A percentile compares a stretch with the other conserved stretches of the same genome.
Conservation (phyloP, 2,113 vertebrate species). For the Gymnarchus niloticus region DNA sequence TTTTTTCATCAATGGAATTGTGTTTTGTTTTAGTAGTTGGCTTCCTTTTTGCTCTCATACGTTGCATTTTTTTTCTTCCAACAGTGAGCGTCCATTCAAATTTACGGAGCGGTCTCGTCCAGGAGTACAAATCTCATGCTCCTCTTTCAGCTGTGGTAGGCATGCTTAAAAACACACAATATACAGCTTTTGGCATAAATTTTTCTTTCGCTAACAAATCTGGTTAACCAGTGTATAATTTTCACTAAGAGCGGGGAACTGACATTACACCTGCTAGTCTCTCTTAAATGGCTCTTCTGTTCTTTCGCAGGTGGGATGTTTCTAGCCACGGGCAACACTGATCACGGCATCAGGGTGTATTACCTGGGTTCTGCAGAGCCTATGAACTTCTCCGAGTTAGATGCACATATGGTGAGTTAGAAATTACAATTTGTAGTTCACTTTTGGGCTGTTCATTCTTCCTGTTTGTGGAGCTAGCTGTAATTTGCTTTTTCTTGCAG, state of each 20-base stretch:
- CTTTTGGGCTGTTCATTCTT: neutral
- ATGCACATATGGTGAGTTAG: constrained; percentile 80
- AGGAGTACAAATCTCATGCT: constrained; percentile 92
- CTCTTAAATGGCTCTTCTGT: constrained; percentile 18
- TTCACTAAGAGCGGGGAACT: neutral
- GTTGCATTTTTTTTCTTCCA: neutral
- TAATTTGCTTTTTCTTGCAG: constrained; percentile 52
- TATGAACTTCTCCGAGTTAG: constrained; percentile 89
- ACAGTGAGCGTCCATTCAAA: constrained; percentile 87
- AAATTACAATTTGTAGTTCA: neutral
- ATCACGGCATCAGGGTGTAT: constrained; percentile 93
- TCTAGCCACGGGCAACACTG: constrained; percentile 90
- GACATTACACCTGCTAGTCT: neutral
- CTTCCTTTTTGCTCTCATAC: neutral
- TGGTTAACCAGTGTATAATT: neutral
- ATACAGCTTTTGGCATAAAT: neutral
- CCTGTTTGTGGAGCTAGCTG: neutral
- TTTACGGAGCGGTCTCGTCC: constrained; percentile 93
- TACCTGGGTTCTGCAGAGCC: constrained; percentile 86
- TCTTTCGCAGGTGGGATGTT: constrained; percentile 86
- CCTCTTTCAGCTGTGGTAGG: constrained; percentile 91
- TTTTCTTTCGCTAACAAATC: neutral
- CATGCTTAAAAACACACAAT: constrained; percentile 15
- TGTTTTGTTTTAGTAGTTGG: neutral
- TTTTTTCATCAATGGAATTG: neutral